Evolutionary conservation across 2,888 invertebrate species (phyloP).

Genomic region (Phortica magna): DNA sequence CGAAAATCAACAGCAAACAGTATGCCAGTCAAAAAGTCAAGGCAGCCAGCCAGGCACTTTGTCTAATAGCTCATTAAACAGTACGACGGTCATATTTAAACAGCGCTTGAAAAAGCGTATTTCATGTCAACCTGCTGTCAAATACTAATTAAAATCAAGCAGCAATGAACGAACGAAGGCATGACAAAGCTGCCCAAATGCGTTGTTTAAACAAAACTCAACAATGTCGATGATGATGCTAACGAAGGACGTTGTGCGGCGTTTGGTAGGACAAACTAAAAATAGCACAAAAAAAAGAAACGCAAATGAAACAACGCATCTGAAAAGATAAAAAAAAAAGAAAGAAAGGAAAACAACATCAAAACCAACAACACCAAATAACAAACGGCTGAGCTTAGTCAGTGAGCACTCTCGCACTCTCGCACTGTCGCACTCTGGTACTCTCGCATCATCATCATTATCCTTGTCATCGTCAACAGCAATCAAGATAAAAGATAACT

Average conservation of each 20-base stretch:
- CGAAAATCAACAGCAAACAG: conserved; percentile 19
- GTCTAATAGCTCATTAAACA: conserved; percentile 26
- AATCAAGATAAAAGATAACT: conserved; percentile 71
- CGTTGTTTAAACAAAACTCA: conserved; percentile 19
- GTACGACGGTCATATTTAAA: conserved; percentile 26
- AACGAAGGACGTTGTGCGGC: neutral
- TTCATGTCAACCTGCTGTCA: conserved; percentile 67
- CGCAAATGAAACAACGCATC: conserved; percentile 64
- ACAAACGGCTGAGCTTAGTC: conserved; percentile 33
- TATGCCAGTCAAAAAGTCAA: neutral
- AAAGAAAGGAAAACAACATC: conserved; percentile 41
- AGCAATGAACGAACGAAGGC: conserved; percentile 23
- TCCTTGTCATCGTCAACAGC: conserved; percentile 73
- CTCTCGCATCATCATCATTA: conserved; percentile 60
- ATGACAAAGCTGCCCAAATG: conserved; percentile 2
- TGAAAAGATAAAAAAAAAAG: conserved; percentile 43
- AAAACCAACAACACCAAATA: conserved; percentile 31
- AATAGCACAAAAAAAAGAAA: conserved; percentile 16
- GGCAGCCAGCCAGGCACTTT: conserved; percentile 12
- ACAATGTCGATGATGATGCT: neutral
- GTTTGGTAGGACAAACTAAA: neutral
- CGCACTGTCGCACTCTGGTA: neutral
- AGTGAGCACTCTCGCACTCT: neutral
- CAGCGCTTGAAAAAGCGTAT: conserved; percentile 24
- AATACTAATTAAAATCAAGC: conserved; percentile 73